A percentile compares a stretch with the other conserved stretches of the same genome.
These are phyloP conservation scores for Bradypodion pumilum DNA, from an alignment of 2,797 vertebrate species.

Conservation along the genomic window DNA sequence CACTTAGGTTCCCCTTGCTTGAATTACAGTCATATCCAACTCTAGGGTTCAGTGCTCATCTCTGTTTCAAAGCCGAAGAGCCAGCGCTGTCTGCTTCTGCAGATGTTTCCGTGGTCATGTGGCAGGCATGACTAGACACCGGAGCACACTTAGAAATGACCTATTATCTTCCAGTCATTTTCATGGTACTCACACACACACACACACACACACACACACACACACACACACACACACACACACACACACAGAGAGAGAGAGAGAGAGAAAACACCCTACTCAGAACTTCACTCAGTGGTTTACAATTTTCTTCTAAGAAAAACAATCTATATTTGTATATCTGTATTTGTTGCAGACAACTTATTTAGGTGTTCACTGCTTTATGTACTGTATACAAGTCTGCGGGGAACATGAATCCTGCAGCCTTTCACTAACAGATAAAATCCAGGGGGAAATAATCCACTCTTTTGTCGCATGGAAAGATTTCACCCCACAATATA, in stretches of 20 bases:
- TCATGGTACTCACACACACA: conserved; percentile 36
- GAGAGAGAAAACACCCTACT: fast-evolving
- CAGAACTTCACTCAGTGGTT: conserved; percentile 8
- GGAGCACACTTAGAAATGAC: conserved; percentile 40
- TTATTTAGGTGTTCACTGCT: neutral
- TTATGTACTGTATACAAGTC: neutral
- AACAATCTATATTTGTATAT: conserved; percentile 3
- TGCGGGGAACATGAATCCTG: neutral
- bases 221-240: conserved; percentile 19
- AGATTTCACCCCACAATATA: no score
- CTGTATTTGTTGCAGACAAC: conserved; percentile 17
- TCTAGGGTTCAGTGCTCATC: no score
- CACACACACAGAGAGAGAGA: no score
- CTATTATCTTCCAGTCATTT: conserved; percentile 27
- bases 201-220: neutral
- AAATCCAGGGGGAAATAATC: no score
- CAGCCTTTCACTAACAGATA: no score
- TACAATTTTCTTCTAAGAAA: neutral
- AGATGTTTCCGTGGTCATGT: no score
- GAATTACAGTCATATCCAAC: no score
- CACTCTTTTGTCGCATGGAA: no score
- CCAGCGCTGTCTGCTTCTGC: no score
- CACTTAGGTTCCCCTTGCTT: no score
- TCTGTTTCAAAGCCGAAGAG: no score
- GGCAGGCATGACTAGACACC: no score